Base-by-base conservation (phyloP, 2,797 vertebrate species). In the Malacoctenus gilli region DNA sequence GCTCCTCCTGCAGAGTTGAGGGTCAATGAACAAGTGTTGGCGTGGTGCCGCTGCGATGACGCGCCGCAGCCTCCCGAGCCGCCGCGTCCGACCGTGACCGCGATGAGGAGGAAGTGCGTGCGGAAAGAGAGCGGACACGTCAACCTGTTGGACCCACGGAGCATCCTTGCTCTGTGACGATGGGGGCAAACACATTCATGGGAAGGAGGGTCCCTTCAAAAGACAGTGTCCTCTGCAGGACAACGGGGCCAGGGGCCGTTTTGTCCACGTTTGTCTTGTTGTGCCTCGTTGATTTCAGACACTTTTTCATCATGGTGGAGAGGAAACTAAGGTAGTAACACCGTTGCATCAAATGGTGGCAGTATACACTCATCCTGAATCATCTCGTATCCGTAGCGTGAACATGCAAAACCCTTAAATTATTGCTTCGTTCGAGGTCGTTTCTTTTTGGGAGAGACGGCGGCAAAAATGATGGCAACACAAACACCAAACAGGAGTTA, bases 301-400 rank as follows among this genome's bases (percentile, higher is more conserved):
- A n/a, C n/a, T n/a, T n/a, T 5, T 9, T 2, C 5, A 28, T 28
- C 25, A 28, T 28, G 6, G 25, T 4, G n/a, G 23, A 25, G 23
- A 4, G 47, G 15, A 40, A 37, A 22, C 43, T 3, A 46, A 63
- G 10, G 87, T 31, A 89, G 79, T 90, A 42, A 57, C 79, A 54
- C 5, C 11, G 1, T 28, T 70, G 20, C 30, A 76, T 63, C 86
- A 73, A 72, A 71, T 66, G 89, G 82, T 79, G 89, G 86, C 87
- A 88, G 84, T 88, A 50, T 82, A 43, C 37, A 41, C 73, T 63
- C 70, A 38, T 9, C 1, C 25, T 28, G 25, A 1, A 5, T 28
- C 25, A 28, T 28, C 25, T 2, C 5, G 6, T 9, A 28, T 28
- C 25, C 9, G 25, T 28, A 6, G 25, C 25, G 2, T 40, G 47